Percentiles rank a stretch among this genome's conserved stretches.
phyloP scores from a whole-genome alignment of 1,140 invertebrate genomes.

The Drosophila kikkawai region DNA sequence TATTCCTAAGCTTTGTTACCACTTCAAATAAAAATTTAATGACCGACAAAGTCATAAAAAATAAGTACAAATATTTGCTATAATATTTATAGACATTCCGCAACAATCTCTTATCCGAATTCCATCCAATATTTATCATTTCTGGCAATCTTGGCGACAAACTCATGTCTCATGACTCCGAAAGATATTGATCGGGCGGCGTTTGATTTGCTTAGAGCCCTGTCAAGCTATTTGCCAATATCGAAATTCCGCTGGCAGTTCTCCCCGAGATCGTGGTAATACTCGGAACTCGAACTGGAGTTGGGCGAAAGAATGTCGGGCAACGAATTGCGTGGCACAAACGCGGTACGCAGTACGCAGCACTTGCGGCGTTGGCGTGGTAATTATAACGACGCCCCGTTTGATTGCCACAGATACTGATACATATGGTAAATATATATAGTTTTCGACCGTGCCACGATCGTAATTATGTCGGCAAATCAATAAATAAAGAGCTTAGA shows the following conservation, averaged over 20 bases:
- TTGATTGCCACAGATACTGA: slow-evolving; percentile 59
- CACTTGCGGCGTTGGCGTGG: slow-evolving; percentile 45
- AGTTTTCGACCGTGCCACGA: slow-evolving; percentile 37
- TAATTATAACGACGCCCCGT: slow-evolving; percentile 73
- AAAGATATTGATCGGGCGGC: slow-evolving; percentile 66
- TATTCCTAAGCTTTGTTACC: not conserved
- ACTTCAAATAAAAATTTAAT: not conserved
- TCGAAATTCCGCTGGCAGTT: slow-evolving; percentile 65
- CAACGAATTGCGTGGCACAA: slow-evolving; percentile 64
- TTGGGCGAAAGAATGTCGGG: slow-evolving; percentile 57
- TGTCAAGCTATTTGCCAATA: slow-evolving; percentile 66
- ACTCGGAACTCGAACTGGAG: slow-evolving; percentile 23
- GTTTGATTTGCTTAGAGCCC: slow-evolving; percentile 60
- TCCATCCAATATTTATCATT: slow-evolving; percentile 22
- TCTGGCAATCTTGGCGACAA: slow-evolving; percentile 17
- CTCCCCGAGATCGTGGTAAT: slow-evolving; percentile 41
- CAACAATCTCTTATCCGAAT: slow-evolving; percentile 22
- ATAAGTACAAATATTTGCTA: not conserved
- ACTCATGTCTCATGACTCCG: slow-evolving; percentile 33
- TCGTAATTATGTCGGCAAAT: slow-evolving; percentile 68
- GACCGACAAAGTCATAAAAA: slow-evolving; percentile 3
- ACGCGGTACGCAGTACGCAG: slow-evolving; percentile 30
- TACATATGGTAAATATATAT: slow-evolving; percentile 63
- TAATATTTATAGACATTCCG: slow-evolving; percentile 8
- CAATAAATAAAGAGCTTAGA: slow-evolving; percentile 75